phyloP scores from a whole-genome alignment of 2,113 vertebrate species.

The Rhineura floridana region DNA sequence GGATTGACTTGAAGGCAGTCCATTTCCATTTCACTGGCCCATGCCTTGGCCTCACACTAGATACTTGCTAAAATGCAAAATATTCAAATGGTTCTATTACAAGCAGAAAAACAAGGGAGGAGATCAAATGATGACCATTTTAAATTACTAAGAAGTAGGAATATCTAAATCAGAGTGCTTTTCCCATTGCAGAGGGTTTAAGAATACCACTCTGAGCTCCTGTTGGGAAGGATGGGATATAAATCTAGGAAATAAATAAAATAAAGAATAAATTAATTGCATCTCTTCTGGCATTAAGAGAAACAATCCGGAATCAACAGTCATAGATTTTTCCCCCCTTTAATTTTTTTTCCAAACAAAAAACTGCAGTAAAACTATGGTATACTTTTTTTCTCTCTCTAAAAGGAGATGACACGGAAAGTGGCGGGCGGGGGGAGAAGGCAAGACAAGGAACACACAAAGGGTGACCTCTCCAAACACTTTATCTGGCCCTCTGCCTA shows the following conservation, averaged over 20 bases:
- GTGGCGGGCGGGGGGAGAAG: not conserved
- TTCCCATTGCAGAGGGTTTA: not conserved
- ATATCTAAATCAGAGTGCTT: too few species aligned
- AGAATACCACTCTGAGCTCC: too few species aligned
- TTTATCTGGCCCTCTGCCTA: slow-evolving; percentile 72
- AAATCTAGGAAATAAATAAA: too few species aligned
- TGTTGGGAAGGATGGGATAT: too few species aligned
- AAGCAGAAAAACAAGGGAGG: not conserved
- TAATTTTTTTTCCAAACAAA: slow-evolving; percentile 62
- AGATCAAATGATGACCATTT: not conserved
- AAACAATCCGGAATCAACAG: too few species aligned
- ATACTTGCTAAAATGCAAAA: not conserved
- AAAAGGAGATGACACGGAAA: slow-evolving; percentile 51
- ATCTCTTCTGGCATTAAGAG: too few species aligned
- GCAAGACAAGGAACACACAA: slow-evolving; percentile 32
- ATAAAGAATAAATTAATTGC: too few species aligned
- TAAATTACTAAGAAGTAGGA: not conserved
- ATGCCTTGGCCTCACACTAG: too few species aligned
- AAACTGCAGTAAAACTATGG: slow-evolving; percentile 67
- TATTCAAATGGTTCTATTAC: not conserved
- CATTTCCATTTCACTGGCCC: too few species aligned
- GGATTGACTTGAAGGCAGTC: too few species aligned
- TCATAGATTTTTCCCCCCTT: slow-evolving; percentile 61
- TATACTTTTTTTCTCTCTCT: slow-evolving; percentile 40
- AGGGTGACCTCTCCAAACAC: slow-evolving; percentile 42